These are phyloP conservation scores for Chelon auratus DNA, from an alignment of 2,797 vertebrate genomes.

Conservation along the genomic window DNA sequence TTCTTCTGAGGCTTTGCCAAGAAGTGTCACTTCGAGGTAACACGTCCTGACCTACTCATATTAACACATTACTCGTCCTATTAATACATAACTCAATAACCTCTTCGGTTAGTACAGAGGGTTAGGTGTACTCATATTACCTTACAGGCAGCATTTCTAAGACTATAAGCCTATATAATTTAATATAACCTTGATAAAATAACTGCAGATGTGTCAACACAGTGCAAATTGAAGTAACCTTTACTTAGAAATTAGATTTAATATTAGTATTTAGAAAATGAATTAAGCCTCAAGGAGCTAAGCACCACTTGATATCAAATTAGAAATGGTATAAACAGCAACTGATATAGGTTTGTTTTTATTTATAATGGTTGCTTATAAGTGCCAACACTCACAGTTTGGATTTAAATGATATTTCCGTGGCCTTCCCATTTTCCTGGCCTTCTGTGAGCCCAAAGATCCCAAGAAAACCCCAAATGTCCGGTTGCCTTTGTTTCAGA, in stretches of 20 bases:
- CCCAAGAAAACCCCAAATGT: too few species aligned
- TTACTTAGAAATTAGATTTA: neutral
- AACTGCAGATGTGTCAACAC: too few species aligned
- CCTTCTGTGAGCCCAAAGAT: too few species aligned
- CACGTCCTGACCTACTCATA: neutral
- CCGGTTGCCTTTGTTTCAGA: too few species aligned
- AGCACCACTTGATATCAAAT: neutral
- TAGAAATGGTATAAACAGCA: neutral
- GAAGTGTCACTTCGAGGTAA: neutral
- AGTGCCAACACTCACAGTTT: neutral
- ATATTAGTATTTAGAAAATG: neutral
- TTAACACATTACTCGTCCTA: neutral
- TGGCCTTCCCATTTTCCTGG: neutral
- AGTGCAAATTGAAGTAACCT: too few species aligned
- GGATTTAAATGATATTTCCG: neutral
- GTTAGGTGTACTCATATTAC: neutral
- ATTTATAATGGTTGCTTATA: neutral
- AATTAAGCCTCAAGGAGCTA: neutral
- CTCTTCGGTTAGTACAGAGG: neutral
- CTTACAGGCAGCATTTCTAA: neutral
- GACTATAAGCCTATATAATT: neutral
- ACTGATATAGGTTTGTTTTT: too few species aligned
- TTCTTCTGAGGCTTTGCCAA: conserved; percentile 12
- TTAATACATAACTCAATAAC: neutral
- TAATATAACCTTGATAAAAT: too few species aligned